Evolutionary conservation across 2,113 vertebrate species (phyloP).

Genomic region (Prunella fulvescens): DNA sequence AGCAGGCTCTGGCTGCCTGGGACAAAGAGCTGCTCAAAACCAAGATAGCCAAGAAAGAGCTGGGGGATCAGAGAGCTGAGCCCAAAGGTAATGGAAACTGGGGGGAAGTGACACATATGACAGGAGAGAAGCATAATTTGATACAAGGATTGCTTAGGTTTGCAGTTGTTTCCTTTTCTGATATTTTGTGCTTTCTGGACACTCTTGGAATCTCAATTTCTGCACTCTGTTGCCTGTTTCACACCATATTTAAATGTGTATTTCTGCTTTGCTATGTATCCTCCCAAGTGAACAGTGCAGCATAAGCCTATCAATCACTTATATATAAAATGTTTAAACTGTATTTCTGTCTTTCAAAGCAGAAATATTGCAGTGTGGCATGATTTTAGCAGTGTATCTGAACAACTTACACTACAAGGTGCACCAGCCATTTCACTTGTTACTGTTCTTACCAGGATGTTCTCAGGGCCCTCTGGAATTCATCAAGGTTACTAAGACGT

Average conservation of each 20-base stretch:
- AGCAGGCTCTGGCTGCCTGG: slow-evolving; percentile 90
- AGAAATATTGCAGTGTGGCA: background rate
- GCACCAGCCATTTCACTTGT: background rate
- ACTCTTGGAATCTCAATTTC: background rate
- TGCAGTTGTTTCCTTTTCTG: background rate
- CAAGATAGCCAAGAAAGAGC: slow-evolving; percentile 69
- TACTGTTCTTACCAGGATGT: background rate
- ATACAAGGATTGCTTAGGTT: background rate
- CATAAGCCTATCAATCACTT: background rate
- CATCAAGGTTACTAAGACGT: background rate
- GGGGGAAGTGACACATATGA: background rate
- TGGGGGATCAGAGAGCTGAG: slow-evolving; percentile 66
- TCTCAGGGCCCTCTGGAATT: background rate
- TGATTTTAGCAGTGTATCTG: background rate
- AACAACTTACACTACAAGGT: background rate
- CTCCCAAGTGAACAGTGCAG: background rate
- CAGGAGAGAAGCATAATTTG: background rate
- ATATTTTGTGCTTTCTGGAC: background rate
- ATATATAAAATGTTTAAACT: background rate
- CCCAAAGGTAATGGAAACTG: slow-evolving; percentile 65
- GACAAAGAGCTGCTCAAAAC: slow-evolving; percentile 76
- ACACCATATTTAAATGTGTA: background rate
- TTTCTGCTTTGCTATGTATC: background rate
- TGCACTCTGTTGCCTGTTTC: background rate
- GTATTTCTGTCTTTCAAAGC: background rate